These are phyloP conservation scores for Rhynchophorus ferrugineus DNA, from an alignment of 1,140 invertebrate genomes.

Conservation along the genomic window DNA sequence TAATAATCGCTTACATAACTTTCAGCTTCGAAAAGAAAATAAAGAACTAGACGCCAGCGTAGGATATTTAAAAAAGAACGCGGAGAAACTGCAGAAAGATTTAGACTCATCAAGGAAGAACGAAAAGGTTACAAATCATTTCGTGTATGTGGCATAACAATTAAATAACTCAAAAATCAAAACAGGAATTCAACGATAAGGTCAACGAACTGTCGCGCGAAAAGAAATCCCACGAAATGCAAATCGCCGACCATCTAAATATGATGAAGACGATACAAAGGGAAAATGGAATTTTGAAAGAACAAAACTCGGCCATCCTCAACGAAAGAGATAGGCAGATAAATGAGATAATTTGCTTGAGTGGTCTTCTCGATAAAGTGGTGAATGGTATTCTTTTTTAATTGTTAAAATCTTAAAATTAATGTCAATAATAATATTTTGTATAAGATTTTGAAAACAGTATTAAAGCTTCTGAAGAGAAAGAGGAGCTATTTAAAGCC, in stretches of 20 bases:
- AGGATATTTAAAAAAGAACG: constrained; percentile 27
- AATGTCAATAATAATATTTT: neutral
- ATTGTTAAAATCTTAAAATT: no score
- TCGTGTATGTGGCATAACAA: no score
- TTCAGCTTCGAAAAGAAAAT: constrained; percentile 26
- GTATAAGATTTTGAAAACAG: constrained; percentile 22
- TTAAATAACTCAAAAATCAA: constrained; percentile 1
- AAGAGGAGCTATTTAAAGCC: constrained; percentile 18
- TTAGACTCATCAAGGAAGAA: constrained; percentile 22
- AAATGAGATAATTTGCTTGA: constrained; percentile 13
- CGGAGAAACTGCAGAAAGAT: constrained; percentile 24
- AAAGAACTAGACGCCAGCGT: constrained; percentile 14
- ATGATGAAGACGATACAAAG: neutral
- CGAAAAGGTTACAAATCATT: no score
- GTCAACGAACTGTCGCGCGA: neutral
- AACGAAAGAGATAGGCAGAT: constrained; percentile 16
- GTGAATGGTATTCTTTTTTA: constrained; percentile 20
- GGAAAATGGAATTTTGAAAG: constrained; percentile 7
- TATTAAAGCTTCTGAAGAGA: constrained; percentile 17
- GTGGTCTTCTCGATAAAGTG: constrained; percentile 22
- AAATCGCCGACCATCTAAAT: constrained; percentile 16
- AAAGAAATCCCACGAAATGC: constrained; percentile 8
- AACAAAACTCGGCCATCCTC: constrained; percentile 11
- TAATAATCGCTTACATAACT: no score
- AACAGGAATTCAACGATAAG: neutral